Evolutionary conservation across 2,888 invertebrate species (phyloP), one percentile per base, ranked within the genome.

Genomic region (Phyto melanocephala): DNA sequence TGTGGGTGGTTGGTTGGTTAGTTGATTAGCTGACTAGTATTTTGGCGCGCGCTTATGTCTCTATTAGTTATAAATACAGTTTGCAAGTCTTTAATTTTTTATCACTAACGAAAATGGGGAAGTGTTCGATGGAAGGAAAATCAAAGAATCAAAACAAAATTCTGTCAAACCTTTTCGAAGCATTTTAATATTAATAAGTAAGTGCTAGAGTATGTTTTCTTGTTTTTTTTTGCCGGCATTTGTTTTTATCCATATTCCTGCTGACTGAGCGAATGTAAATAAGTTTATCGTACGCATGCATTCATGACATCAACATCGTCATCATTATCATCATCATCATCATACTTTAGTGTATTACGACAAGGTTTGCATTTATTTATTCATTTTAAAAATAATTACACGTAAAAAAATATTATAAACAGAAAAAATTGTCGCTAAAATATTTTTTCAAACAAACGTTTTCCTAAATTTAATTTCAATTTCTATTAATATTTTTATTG

Each of bases 231-330:
- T 82, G 50, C 82, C 77, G 82, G 79, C 45, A 79, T 82, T 78
- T 82, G 11, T 56, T 63, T 78, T 78, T 63, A 63, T 35, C 13
- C 54, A 45, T 33, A 24, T 75, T 79, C 33, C 65, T 71, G 82
- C 82, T 82, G 82, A 82, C 82, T 67, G 82, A 33, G 79, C 82
- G 75, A 82, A 71, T 75, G 70, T 82, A 79, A 82, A 82, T 67
- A 65, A 75, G 82, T 82, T 82, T 82, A 82, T 82, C 82, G 75
- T 75, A 75, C 75, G 82, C 82, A 79, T 75, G 70, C 82, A 82
- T 75, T 79, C 79, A 54, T 79, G 82, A 68, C 79, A 50, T 50
- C 74, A 65, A 58, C 71, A 67, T 52, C 60, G 28, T 71, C 37
- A 63, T 63, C 70, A 77, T 67, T 71, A 58, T 40, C 71, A 67